phyloP scores from a whole-genome alignment of 1,140 invertebrate species.

The Zaprionus gabonicus region DNA sequence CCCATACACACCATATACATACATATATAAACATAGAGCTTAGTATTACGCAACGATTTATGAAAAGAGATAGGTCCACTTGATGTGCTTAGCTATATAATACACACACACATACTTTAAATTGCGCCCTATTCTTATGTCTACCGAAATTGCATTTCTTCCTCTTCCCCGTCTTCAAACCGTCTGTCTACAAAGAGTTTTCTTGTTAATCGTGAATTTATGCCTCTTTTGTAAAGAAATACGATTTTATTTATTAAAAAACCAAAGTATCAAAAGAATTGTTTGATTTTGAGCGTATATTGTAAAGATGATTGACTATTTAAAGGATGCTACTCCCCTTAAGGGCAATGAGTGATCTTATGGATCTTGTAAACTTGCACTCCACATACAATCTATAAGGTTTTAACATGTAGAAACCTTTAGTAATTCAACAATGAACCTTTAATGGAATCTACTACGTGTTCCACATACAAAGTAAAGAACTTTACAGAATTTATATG shows the following conservation, averaged over 20 bases:
- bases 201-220: constrained; percentile 73
- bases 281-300: neutral
- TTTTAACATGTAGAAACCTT: too few relatives aligned
- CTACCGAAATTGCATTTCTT: constrained; percentile 36
- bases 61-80: constrained; percentile 7
- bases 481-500: too few relatives aligned
- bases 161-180: constrained; percentile 13
- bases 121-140: constrained; percentile 9
- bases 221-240: constrained; percentile 73
- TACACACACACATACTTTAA: neutral
- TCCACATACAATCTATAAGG: too few relatives aligned
- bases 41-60: constrained; percentile 55
- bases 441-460: too few relatives aligned
- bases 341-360: too few relatives aligned
- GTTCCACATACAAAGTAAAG: too few relatives aligned
- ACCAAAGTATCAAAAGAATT: constrained; percentile 64
- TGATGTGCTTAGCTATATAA: constrained; percentile 34
- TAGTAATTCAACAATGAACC: too few relatives aligned
- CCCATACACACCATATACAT: neutral
- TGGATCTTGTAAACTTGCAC: too few relatives aligned
- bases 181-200: constrained; percentile 50
- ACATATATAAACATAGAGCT: constrained; percentile 17
- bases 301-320: neutral
- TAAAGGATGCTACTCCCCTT: neutral
- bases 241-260: constrained; percentile 81